These are phyloP conservation scores for Epizoanthus stellaris DNA, from an alignment of 92 coral and sea anemone species.

Conservation along the genomic window DNA sequence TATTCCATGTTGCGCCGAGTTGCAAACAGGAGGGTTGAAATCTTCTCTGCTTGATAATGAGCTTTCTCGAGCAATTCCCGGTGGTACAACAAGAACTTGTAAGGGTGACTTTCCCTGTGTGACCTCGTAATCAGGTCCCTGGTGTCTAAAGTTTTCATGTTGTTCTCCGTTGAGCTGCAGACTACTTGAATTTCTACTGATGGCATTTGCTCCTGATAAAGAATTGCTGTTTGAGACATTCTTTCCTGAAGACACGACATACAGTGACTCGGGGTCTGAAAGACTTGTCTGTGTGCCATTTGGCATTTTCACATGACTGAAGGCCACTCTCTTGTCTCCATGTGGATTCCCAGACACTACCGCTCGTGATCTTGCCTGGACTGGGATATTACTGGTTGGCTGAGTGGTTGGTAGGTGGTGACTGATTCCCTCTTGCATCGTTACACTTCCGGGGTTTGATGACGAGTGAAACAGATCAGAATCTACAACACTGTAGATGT, in stretches of 20 bases:
- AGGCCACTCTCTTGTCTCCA: constrained; percentile 25
- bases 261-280: constrained; percentile 11
- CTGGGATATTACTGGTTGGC: not conserved
- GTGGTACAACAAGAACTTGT: not conserved
- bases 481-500: constrained; percentile 35
- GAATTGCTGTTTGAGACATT: not conserved
- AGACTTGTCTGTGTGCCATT: constrained; percentile 27
- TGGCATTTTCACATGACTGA: constrained; percentile 39
- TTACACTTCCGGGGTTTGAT: not conserved
- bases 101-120: not conserved
- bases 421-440: constrained; percentile 9
- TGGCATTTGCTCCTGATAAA: not conserved
- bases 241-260: constrained; percentile 15
- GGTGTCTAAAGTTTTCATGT: not conserved
- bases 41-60: not conserved
- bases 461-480: constrained; percentile 10
- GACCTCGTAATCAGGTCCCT: not conserved
- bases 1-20: not conserved
- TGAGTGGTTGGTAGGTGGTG: constrained; percentile 3
- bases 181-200: not conserved
- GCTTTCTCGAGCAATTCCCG: not conserved
- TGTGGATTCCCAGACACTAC: constrained; percentile 5
- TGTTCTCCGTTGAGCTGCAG: constrained; percentile 1
- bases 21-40: not conserved
- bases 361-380: not conserved